phyloP scores from a whole-genome alignment of 2,888 invertebrate species.

The Cryptus viduatorius region DNA sequence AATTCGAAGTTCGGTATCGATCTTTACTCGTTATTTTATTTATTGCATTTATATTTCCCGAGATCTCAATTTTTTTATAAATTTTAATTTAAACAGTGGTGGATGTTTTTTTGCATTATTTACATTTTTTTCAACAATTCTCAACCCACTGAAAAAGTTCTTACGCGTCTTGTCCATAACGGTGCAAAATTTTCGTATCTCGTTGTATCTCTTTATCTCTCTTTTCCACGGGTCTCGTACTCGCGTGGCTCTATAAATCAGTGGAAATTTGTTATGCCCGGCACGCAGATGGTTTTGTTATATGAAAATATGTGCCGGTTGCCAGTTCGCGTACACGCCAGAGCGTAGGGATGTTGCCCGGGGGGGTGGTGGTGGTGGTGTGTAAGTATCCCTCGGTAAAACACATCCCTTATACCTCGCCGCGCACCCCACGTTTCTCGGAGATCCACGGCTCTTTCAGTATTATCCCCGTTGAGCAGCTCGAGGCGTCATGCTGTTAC shows the following conservation, averaged over 20 bases:
- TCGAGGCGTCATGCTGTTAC: constrained; percentile 83
- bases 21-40: constrained; percentile 3
- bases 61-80: too few species aligned
- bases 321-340: constrained; percentile 59
- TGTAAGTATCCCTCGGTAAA: constrained; percentile 84
- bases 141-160: constrained; percentile 45
- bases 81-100: too few species aligned
- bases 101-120: constrained; percentile 22
- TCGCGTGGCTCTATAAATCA: constrained; percentile 83
- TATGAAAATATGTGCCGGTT: constrained; percentile 85
- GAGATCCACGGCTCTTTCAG: constrained; percentile 73
- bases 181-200: constrained; percentile 52
- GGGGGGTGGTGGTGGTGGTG: constrained; percentile 79
- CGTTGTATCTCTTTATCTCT: constrained; percentile 64
- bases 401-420: constrained; percentile 83
- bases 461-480: constrained; percentile 73
- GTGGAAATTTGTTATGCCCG: constrained; percentile 85
- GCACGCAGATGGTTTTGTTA: constrained; percentile 86
- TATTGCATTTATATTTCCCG: not conserved
- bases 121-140: constrained; percentile 48
- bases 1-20: too few species aligned
- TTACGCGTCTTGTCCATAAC: constrained; percentile 49
- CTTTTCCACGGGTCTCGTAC: constrained; percentile 64
- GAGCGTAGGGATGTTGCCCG: constrained; percentile 60
- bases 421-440: constrained; percentile 70